Evolutionary conservation across 2,797 vertebrate genomes (phyloP).

Genomic region (Arrhamphus sclerolepis): DNA sequence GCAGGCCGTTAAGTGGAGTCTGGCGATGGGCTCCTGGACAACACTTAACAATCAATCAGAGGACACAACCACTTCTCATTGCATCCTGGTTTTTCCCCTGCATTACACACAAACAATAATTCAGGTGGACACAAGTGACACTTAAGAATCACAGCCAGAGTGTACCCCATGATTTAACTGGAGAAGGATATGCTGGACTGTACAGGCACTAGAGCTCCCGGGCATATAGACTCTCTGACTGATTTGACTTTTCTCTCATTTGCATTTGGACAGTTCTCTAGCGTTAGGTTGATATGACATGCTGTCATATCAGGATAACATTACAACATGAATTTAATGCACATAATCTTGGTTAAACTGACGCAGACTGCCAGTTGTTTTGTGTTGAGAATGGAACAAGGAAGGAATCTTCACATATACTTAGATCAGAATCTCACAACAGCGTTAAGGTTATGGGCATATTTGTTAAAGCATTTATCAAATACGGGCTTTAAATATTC

Average conservation of each 20-base stretch:
- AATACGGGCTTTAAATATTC: conserved; percentile 18
- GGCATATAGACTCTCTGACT: conserved; percentile 72
- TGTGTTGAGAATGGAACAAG: conserved; percentile 35
- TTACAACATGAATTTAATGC: conserved; percentile 23
- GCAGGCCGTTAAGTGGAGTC: conserved; percentile 83
- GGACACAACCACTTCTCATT: conserved; percentile 75
- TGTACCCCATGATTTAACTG: conserved; percentile 64
- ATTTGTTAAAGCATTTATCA: conserved; percentile 22
- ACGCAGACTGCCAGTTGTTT: conserved; percentile 29
- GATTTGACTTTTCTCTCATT: conserved; percentile 57
- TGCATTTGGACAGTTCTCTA: conserved; percentile 35
- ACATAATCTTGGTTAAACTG: conserved; percentile 30
- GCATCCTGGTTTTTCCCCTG: conserved; percentile 71
- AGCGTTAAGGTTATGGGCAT: conserved; percentile 32
- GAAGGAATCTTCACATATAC: neutral
- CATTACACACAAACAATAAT: conserved; percentile 83
- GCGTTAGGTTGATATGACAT: neutral
- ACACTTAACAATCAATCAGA: conserved; percentile 88
- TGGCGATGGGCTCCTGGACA: conserved; percentile 84
- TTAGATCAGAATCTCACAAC: conserved; percentile 10
- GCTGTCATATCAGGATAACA: neutral
- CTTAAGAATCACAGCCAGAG: conserved; percentile 77
- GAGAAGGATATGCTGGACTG: conserved; percentile 56
- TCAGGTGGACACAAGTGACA: conserved; percentile 83
- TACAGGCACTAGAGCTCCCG: conserved; percentile 52